These are phyloP conservation scores for Cheilosia vulpina DNA, from an alignment of 2,888 invertebrate genomes.

Conservation along the genomic window DNA sequence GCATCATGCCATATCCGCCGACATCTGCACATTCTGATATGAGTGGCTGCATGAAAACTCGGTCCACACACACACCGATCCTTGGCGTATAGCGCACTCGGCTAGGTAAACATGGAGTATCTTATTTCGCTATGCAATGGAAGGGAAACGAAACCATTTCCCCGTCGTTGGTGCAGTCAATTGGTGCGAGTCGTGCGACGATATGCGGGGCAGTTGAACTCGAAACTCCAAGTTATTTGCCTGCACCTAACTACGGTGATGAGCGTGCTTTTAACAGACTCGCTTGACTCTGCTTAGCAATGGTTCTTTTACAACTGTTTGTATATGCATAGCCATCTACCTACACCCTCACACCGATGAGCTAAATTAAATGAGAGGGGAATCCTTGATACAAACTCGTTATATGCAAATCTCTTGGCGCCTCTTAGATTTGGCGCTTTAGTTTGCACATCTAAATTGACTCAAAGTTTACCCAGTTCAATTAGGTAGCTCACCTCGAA, in stretches of 20 bases:
- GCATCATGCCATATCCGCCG: constrained; percentile 30
- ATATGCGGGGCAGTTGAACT: constrained; percentile 36
- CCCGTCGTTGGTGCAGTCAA: constrained; percentile 19
- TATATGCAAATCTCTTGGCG: constrained; percentile 69
- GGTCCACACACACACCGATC: constrained; percentile 7
- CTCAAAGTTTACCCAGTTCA: constrained; percentile 70
- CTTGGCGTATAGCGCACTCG: constrained; percentile 17
- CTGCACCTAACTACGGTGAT: constrained; percentile 52
- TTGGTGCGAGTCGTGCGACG: constrained; percentile 58
- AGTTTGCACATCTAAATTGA: constrained; percentile 68
- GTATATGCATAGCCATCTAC: background rate
- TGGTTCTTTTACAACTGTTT: constrained; percentile 34
- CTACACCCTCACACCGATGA: constrained; percentile 14
- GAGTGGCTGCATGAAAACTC: constrained; percentile 8
- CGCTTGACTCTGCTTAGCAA: constrained; percentile 46
- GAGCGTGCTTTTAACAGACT: constrained; percentile 68
- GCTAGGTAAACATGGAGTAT: constrained; percentile 62
- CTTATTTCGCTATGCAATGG: constrained; percentile 65
- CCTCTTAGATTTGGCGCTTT: constrained; percentile 72
- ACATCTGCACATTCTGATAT: constrained; percentile 16
- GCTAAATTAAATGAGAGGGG: constrained; percentile 36
- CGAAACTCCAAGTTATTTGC: constrained; percentile 67
- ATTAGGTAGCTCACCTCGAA: constrained; percentile 60
- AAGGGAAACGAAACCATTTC: constrained; percentile 70
- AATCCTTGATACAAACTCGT: constrained; percentile 39